Conservation (phyloP, 2,797 vertebrate genomes). For the Gallinago nigripennis region DNA sequence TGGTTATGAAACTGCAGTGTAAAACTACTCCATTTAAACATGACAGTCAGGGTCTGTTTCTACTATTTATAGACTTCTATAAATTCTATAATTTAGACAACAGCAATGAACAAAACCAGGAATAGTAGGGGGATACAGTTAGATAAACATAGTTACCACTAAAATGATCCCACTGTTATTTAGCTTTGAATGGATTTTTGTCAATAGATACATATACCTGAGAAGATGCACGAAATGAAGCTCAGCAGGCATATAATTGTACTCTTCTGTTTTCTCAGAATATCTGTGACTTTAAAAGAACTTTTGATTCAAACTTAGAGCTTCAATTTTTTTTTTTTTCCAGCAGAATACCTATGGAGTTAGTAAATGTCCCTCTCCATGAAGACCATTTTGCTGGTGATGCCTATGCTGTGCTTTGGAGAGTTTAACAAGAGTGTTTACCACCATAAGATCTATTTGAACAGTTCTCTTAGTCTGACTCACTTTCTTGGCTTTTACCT, state of each 20-base stretch:
- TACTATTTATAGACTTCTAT: neutral
- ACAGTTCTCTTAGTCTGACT: neutral
- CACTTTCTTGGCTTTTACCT: neutral
- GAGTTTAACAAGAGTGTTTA: neutral
- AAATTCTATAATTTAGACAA: neutral
- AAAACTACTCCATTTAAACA: neutral
- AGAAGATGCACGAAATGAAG: neutral
- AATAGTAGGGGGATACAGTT: neutral
- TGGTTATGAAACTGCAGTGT: neutral
- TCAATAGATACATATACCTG: neutral
- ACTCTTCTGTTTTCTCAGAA: neutral
- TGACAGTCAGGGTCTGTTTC: neutral
- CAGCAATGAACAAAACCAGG: neutral
- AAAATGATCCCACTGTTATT: neutral
- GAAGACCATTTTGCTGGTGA: neutral
- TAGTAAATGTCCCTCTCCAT: neutral
- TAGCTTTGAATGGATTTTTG: neutral
- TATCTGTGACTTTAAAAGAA: neutral
- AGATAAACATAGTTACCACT: neutral
- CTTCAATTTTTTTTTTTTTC: neutral
- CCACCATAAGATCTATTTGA: neutral
- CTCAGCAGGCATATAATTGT: neutral
- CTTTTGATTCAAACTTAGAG: neutral
- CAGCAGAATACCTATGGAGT: neutral
- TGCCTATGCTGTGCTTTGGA: neutral